These are phyloP conservation scores for Girardinichthys multiradiatus DNA, from an alignment of 2,113 vertebrate genomes.

Conservation along the genomic window DNA sequence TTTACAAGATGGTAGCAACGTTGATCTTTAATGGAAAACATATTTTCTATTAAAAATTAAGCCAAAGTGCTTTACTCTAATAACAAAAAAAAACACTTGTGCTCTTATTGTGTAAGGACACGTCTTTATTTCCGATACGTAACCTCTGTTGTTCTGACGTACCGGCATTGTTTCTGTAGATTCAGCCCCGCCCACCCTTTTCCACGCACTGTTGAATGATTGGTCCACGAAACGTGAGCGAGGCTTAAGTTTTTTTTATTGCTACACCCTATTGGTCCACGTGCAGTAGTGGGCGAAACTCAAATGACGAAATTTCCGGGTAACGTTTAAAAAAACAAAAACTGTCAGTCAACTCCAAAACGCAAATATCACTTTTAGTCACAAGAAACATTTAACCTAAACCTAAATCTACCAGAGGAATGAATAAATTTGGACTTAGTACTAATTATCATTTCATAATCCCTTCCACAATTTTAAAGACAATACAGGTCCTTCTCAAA, in stretches of 20 bases:
- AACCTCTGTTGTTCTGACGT: background rate
- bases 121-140: background rate
- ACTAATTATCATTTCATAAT: too few relatives aligned
- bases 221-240: slow-evolving; percentile 78
- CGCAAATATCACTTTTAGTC: too few relatives aligned
- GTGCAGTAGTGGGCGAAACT: too few relatives aligned
- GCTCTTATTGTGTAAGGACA: slow-evolving; percentile 42
- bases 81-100: background rate
- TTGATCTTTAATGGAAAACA: background rate
- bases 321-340: background rate
- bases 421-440: too few relatives aligned
- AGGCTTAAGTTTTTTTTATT: slow-evolving; percentile 28
- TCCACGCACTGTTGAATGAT: slow-evolving; percentile 64
- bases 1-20: background rate
- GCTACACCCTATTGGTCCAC: slow-evolving; percentile 75
- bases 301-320: slow-evolving; percentile 52
- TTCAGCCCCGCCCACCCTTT: slow-evolving; percentile 48
- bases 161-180: background rate
- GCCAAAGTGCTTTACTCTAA: background rate
- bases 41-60: background rate
- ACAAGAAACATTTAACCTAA: too few relatives aligned
- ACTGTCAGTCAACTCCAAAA: too few relatives aligned
- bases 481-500: too few relatives aligned
- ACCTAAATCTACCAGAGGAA: too few relatives aligned
- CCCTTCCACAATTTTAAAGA: too few relatives aligned